Base-by-base conservation (phyloP, 2,888 invertebrate species). In the Palloptera scutellata region DNA sequence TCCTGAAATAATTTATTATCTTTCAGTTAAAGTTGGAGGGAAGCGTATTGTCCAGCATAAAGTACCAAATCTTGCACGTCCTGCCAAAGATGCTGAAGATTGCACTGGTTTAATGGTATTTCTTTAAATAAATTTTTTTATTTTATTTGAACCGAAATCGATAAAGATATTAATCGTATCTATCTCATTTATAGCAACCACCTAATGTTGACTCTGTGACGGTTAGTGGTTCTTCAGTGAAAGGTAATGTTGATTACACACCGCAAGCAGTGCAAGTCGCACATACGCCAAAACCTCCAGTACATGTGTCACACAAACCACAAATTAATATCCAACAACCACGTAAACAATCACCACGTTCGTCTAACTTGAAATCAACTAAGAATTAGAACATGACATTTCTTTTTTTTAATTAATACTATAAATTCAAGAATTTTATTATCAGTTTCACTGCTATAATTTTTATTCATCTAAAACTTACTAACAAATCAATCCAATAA, bases 11-110 rank as follows among this genome's bases (percentile, higher is more conserved):
- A n/a, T n/a, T 4, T 4, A 4, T 30, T 4, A 30, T 30, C 30
- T 79, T 78, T 4, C 70, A 95, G 95, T 95, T 3, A 96, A 95
- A 87, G 95, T 94, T 67, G 96, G 96, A 61, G 95, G 95, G 1
- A 95, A 95, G 95, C 88, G 96, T 75, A 95, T 96, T 78, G 94
- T 93, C 13, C 95, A 96, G 79, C 92, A 96, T 81, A 95, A 95
- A 84, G 85, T 88, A 1, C 88, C 90, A 8, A 90, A 90, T 75
- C 85, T 89, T 52, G 87, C 87, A 76, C 90, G 90, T 74, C 90
- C 90, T 64, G 87, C 86, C 13, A 91, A 89, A 81, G 89, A 89
- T 75, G 88, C 89, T 62, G 92, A 92, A 80, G 92, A 92, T 78
- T 88, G 90, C 69, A 91, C 91, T 0, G 91, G 91, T 52, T 87